Evolutionary conservation across 2,797 vertebrate genomes (phyloP).

Genomic region (Euthynnus affinis): DNA sequence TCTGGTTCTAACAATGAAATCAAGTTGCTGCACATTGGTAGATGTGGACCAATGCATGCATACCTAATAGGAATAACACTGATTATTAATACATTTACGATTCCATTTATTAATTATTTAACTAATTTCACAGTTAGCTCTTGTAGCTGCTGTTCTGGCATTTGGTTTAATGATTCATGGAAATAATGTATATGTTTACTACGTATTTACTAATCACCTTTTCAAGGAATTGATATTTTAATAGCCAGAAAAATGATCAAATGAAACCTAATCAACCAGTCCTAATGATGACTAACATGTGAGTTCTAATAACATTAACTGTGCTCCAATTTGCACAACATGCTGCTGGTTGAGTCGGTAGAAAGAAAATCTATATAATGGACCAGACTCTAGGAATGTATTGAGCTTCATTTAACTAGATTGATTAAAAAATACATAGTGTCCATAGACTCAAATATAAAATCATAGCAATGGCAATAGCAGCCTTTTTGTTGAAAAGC

Average conservation of each 20-base stretch:
- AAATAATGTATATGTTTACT: background rate
- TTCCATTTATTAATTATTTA: slow-evolving; percentile 13
- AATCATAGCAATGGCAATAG: background rate
- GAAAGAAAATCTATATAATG: slow-evolving; percentile 1
- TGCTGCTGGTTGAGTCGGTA: background rate
- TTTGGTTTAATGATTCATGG: slow-evolving; percentile 1
- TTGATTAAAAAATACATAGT: background rate
- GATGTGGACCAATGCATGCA: slow-evolving; percentile 13
- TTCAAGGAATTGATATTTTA: slow-evolving; percentile 23
- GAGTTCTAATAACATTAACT: slow-evolving; percentile 4
- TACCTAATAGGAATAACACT: slow-evolving; percentile 22
- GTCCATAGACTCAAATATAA: slow-evolving; percentile 1
- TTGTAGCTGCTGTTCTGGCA: background rate
- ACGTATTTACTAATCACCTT: slow-evolving; percentile 18
- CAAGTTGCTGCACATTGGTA: slow-evolving; percentile 16
- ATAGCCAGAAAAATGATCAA: slow-evolving; percentile 24
- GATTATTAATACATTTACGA: slow-evolving; percentile 15
- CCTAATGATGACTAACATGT: slow-evolving; percentile 23
- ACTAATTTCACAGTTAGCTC: slow-evolving; percentile 7
- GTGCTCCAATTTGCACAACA: slow-evolving; percentile 5
- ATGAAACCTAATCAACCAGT: slow-evolving; percentile 33
- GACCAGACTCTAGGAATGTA: background rate
- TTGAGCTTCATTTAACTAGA: background rate
- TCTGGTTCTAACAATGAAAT: slow-evolving; percentile 49
- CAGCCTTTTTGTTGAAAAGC: background rate